Conservation (phyloP, 2,113 vertebrate species). For the Myrmophylax atrothorax region DNA sequence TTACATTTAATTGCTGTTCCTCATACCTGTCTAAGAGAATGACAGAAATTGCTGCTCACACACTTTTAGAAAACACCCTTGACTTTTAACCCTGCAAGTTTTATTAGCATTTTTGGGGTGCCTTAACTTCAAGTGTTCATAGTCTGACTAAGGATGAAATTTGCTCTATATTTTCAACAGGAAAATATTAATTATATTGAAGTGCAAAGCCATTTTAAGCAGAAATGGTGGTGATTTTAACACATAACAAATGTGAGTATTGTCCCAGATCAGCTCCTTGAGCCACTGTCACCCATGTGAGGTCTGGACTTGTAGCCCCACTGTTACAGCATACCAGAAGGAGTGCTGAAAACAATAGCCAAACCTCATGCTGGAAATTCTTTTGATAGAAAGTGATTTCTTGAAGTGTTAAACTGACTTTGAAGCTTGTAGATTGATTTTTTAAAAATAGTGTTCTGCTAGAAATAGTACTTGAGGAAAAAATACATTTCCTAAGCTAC, state of each 20-base stretch:
- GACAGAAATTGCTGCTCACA: background rate
- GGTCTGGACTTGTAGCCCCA: background rate
- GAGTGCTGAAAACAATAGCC: constrained; percentile 10
- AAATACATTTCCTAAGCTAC: background rate
- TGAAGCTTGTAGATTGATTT: background rate
- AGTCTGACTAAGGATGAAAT: background rate
- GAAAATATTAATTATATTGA: background rate
- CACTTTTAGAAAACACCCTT: background rate
- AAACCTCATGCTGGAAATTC: constrained; percentile 2
- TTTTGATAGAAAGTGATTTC: constrained; percentile 7
- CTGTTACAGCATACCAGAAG: background rate
- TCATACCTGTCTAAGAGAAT: background rate
- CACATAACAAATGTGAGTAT: background rate
- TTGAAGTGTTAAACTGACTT: background rate
- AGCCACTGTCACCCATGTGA: background rate
- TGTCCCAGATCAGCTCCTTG: background rate
- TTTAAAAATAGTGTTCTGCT: background rate
- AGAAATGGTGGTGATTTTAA: background rate
- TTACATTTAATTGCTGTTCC: background rate
- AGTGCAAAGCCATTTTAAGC: background rate
- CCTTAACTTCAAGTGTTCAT: background rate
- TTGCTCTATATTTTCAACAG: background rate
- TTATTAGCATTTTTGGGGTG: background rate
- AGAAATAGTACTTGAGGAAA: background rate
- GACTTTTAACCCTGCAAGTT: background rate